Percentiles rank a stretch among this genome's conserved stretches.
These are phyloP conservation scores for Lethocerus indicus DNA, from an alignment of 1,140 invertebrate species.

Conservation along the genomic window DNA sequence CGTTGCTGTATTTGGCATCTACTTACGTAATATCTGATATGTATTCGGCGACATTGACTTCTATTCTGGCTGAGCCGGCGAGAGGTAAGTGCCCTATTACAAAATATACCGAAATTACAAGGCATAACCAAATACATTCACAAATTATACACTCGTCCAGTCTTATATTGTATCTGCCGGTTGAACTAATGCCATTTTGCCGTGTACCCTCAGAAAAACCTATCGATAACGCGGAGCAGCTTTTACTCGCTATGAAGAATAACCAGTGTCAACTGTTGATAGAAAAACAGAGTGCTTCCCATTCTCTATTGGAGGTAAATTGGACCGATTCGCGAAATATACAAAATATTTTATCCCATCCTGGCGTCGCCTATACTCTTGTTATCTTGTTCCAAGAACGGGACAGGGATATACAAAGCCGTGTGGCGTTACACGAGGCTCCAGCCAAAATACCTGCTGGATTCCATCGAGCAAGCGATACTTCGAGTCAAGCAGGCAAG, in stretches of 20 bases:
- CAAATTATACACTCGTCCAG: background rate
- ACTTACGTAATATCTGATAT: constrained; percentile 55
- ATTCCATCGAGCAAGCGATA: constrained; percentile 45
- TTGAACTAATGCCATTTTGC: background rate
- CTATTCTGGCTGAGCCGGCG: constrained; percentile 41
- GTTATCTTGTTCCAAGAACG: too few relatives aligned
- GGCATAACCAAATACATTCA: background rate
- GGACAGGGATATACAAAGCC: constrained; percentile 47
- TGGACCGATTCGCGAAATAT: too few relatives aligned
- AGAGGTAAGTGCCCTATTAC: constrained; percentile 22
- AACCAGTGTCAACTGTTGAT: constrained; percentile 40
- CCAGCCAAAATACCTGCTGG: constrained; percentile 34
- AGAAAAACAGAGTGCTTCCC: constrained; percentile 45
- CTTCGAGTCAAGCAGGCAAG: constrained; percentile 32
- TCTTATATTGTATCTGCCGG: background rate
- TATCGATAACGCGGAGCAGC: constrained; percentile 37
- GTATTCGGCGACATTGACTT: constrained; percentile 53
- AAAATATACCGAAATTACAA: too few relatives aligned
- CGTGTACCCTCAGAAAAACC: constrained; percentile 31
- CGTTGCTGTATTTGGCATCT: constrained; percentile 41
- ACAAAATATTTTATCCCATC: too few relatives aligned
- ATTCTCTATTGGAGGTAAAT: constrained; percentile 42
- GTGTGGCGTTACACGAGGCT: constrained; percentile 41
- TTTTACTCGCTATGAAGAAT: constrained; percentile 40
- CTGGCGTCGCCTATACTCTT: too few relatives aligned